Base-by-base conservation (phyloP, 2,113 vertebrate species). In the Microcebus griseorufus region DNA sequence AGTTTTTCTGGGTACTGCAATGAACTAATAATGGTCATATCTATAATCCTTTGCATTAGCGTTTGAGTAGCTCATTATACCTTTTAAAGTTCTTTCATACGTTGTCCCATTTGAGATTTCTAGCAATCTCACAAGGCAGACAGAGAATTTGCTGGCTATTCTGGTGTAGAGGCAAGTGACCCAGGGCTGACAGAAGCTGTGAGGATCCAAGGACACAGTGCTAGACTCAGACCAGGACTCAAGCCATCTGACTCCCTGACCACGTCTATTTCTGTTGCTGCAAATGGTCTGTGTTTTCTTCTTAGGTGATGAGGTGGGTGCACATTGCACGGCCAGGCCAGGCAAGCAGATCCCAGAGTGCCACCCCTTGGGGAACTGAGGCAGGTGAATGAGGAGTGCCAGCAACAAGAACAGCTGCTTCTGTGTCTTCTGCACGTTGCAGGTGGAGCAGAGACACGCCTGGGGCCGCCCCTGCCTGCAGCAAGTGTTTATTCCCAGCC, bases 281-380 rank as follows among this genome's bases (percentile, higher is more conserved):
- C 51, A 58, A 48, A 34, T 42, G 17, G 34, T 48, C 25, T n/a
- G 7, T 17, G 5, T 2, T 3, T 32, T 48, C 53, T 37, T 88
- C 58, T 51, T 79, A 6, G 8, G 42, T 6, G 6, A 48, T n/a
- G n/a, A 79, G 3, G 16, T 18, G 3, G 48, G 8, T 0, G 1
- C 2, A 39, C n/a, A 1, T 39, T 9, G 55, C 55, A 90, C 62
- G 48, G 13, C 25, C 76, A n/a, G 34, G 20, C 20, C 27, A n/a
- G 65, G 13, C 34, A 65, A 20, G 12, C 1, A 16, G 65, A 34
- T 6, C 5, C 8, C 70, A 65, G 48, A 69, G 32, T 4, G 9
- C 48, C 42, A 65, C 1, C 0, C 29, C 14, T 0, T 5, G 23
- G 4, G 11, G 20, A 55, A 3, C 5, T 0, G 1, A 3, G 27